Evolutionary conservation across 2,113 vertebrate species (phyloP).

Genomic region (Phocoena phocoena): DNA sequence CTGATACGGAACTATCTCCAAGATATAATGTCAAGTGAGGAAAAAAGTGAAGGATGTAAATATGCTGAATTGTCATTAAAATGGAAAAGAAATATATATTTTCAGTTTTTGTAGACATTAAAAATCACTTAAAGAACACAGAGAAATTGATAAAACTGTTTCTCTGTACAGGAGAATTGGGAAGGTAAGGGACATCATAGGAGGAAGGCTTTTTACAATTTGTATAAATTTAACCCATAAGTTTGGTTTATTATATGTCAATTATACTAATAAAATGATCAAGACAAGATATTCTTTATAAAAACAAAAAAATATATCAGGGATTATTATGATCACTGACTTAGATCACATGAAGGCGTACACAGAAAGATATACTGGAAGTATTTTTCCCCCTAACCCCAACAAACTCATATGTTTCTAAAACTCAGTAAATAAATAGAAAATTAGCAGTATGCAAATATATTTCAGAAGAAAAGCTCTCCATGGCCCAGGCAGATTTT

Average conservation of each 20-base stretch:
- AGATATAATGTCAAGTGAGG: background rate
- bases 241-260: background rate
- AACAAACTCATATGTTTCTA: background rate
- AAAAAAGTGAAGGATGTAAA: background rate
- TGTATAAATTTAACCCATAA: background rate
- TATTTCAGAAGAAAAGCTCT: constrained; percentile 62
- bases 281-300: background rate
- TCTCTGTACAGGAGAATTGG: background rate
- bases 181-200: background rate
- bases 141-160: background rate
- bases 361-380: background rate
- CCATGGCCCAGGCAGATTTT: constrained; percentile 50
- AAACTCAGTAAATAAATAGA: constrained; percentile 56
- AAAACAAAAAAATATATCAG: background rate
- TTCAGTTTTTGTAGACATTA: background rate
- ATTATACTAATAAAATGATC: background rate
- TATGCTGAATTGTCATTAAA: background rate
- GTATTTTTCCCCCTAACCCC: background rate
- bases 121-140: background rate
- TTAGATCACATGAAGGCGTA: background rate
- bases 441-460: constrained; percentile 74
- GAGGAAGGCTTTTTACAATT: background rate
- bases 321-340: background rate
- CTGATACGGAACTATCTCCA: background rate
- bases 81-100: background rate